These are phyloP conservation scores for Eonycteris spelaea DNA, from an alignment of 2,113 vertebrate species.

Conservation along the genomic window DNA sequence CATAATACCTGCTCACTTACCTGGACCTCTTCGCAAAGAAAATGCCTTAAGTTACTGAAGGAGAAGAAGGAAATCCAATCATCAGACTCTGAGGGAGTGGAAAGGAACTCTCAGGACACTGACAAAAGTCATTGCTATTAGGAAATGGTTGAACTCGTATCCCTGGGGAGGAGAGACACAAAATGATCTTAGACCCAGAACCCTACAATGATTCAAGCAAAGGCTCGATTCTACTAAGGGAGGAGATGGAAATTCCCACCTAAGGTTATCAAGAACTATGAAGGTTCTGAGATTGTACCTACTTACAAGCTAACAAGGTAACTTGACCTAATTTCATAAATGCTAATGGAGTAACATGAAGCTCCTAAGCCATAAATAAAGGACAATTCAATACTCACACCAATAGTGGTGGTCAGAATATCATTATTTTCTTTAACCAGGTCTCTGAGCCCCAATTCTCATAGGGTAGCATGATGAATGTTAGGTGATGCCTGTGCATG, in stretches of 20 bases:
- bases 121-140: not conserved
- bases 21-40: not conserved
- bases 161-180: not conserved
- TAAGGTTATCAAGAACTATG: not conserved
- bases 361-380: not conserved
- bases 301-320: not conserved
- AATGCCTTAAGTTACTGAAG: fast-evolving
- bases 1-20: not conserved
- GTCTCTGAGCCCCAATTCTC: not conserved
- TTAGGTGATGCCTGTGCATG: not conserved
- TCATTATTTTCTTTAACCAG: not conserved
- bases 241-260: not conserved
- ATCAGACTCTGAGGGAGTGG: not conserved
- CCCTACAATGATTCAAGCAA: not conserved
- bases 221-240: not conserved
- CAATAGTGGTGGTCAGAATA: not conserved
- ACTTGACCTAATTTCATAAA: not conserved
- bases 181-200: not conserved
- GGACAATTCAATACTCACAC: not conserved
- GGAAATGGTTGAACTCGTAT: fast-evolving
- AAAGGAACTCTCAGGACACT: not conserved
- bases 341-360: not conserved
- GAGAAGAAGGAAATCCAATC: not conserved
- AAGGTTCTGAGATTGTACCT: not conserved
- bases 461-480: not conserved